phyloP scores from a whole-genome alignment of 2,797 vertebrate species.

The Danio choprae region DNA sequence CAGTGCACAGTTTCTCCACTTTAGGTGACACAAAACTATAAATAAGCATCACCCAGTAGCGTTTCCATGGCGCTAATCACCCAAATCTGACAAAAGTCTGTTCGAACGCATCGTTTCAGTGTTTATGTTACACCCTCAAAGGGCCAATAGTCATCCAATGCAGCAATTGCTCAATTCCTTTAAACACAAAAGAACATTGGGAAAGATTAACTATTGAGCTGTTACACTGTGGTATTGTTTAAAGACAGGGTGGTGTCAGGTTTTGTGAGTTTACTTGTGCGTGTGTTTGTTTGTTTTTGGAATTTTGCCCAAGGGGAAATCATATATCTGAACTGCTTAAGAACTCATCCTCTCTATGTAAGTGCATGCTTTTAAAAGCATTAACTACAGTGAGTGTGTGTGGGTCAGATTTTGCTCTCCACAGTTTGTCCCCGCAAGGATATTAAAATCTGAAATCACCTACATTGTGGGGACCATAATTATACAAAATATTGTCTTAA shows the following conservation, averaged over 20 bases:
- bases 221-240: slow-evolving; percentile 20
- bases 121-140: slow-evolving; percentile 29
- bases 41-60: not conserved
- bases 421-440: not conserved
- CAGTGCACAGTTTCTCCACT: not conserved
- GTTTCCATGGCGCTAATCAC: not conserved
- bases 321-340: slow-evolving; percentile 1
- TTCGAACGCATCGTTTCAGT: not conserved
- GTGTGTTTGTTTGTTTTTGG: slow-evolving; percentile 7
- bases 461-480: not conserved
- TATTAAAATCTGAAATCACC: not conserved
- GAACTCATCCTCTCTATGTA: not conserved
- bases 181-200: slow-evolving; percentile 23
- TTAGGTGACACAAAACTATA: slow-evolving; percentile 5
- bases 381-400: not conserved
- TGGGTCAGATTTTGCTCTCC: not conserved
- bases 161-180: slow-evolving; percentile 13
- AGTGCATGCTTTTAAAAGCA: slow-evolving; percentile 14
- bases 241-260: slow-evolving; percentile 15
- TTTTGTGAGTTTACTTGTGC: slow-evolving; percentile 24
- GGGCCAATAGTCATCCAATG: slow-evolving; percentile 17
- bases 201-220: slow-evolving; percentile 18
- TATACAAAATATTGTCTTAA: not conserved
- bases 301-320: not conserved
- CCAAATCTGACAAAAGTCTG: not conserved